phyloP scores from a whole-genome alignment of 2,797 vertebrate species.

The Zenarchopterus dispar region DNA sequence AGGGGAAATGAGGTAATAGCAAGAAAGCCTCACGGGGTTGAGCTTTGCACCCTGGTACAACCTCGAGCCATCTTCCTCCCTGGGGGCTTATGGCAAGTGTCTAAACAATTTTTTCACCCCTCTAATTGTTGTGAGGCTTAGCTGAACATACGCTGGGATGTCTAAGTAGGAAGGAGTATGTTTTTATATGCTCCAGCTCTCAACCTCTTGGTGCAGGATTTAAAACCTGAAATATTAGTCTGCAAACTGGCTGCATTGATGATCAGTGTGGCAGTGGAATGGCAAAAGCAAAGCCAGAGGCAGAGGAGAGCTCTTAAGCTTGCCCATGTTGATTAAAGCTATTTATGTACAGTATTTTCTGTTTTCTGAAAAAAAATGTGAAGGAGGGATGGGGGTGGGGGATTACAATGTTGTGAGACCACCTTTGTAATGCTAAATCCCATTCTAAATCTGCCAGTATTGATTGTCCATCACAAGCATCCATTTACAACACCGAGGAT shows the following conservation, averaged over 20 bases:
- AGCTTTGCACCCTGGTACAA: conserved; percentile 20
- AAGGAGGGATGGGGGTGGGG: conserved; percentile 53
- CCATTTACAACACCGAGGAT: conserved; percentile 67
- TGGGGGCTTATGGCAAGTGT: conserved; percentile 39
- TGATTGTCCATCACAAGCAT: conserved; percentile 78
- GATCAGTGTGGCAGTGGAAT: conserved; percentile 34
- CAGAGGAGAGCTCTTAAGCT: conserved; percentile 41
- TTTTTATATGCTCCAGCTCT: conserved; percentile 23
- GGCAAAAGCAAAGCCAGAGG: conserved; percentile 25
- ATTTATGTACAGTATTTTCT: conserved; percentile 67
- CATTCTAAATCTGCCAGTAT: conserved; percentile 79
- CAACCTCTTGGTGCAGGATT: conserved; percentile 46
- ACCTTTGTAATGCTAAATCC: conserved; percentile 81
- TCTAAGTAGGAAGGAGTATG: conserved; percentile 41
- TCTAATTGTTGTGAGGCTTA: conserved; percentile 6
- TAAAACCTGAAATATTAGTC: conserved; percentile 74
- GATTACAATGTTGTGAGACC: conserved; percentile 75
- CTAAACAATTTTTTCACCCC: conserved; percentile 52
- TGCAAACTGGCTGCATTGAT: conserved; percentile 59
- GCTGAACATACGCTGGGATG: conserved; percentile 38
- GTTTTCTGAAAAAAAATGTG: conserved; percentile 54
- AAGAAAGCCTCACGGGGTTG: conserved; percentile 30
- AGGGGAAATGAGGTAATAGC: conserved; percentile 72
- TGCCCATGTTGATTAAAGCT: conserved; percentile 52
- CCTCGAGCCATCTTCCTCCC: conserved; percentile 38